These are phyloP conservation scores for Medauroidea extradentata DNA, from an alignment of 1,140 invertebrate genomes.

Conservation along the genomic window DNA sequence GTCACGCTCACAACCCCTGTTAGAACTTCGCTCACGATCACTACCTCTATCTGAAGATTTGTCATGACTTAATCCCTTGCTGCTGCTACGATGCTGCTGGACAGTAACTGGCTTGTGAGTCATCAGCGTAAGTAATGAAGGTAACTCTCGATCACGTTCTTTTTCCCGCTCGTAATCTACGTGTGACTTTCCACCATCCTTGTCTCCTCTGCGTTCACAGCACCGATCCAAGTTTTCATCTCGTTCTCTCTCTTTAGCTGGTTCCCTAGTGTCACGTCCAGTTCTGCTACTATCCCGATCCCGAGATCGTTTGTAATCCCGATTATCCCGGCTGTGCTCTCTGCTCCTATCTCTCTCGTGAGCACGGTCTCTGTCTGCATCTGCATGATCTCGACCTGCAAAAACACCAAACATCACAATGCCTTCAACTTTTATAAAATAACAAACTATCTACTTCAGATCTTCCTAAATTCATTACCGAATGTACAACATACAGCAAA, in stretches of 20 bases:
- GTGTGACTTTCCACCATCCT: constrained; percentile 45
- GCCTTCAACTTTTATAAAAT: too few relatives aligned
- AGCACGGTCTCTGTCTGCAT: constrained; percentile 3
- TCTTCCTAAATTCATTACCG: too few relatives aligned
- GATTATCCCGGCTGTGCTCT: constrained; percentile 14
- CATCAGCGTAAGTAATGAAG: constrained; percentile 18
- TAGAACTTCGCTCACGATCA: background rate
- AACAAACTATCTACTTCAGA: too few relatives aligned
- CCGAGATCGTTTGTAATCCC: constrained; percentile 2
- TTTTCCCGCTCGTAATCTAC: constrained; percentile 34
- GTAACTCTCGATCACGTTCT: constrained; percentile 27
- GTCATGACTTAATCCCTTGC: background rate
- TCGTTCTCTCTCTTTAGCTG: constrained; percentile 51
- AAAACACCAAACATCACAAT: background rate
- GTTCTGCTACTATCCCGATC: constrained; percentile 18
- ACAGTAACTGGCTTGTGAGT: constrained; percentile 14
- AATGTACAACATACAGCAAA: too few relatives aligned
- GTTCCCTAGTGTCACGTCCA: constrained; percentile 24
- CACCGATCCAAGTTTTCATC: constrained; percentile 52
- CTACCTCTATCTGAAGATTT: background rate
- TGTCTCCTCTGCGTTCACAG: constrained; percentile 54
- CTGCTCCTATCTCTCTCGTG: constrained; percentile 5
- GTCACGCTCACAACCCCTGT: constrained; percentile 4
- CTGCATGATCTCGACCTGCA: constrained; percentile 13
- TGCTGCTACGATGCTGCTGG: background rate